Percentiles rank a stretch among this genome's conserved stretches.
phyloP scores from a whole-genome alignment of 2,888 invertebrate species.

The Frankliniella intonsa region DNA sequence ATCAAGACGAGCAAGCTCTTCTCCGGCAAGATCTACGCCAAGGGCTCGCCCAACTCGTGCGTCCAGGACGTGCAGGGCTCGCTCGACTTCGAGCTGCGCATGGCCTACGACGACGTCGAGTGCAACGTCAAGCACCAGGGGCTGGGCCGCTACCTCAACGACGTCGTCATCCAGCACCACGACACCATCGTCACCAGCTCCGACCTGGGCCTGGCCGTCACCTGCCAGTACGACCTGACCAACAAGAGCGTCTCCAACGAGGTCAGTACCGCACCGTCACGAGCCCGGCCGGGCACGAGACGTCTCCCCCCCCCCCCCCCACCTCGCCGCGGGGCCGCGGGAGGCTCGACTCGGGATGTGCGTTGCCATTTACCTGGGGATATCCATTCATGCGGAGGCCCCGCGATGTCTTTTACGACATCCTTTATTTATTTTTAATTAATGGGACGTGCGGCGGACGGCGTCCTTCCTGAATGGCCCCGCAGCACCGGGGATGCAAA shows the following conservation, averaged over 20 bases:
- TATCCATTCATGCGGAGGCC: too few relatives aligned
- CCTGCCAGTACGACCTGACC: conserved; percentile 89
- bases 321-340: too few relatives aligned
- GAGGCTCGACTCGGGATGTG: too few relatives aligned
- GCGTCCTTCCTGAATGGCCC: too few relatives aligned
- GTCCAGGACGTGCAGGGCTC: conserved; percentile 83
- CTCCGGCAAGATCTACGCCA: conserved; percentile 92
- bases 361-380: too few relatives aligned
- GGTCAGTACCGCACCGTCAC: conserved; percentile 48
- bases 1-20: conserved; percentile 89
- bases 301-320: too few relatives aligned
- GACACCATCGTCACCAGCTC: conserved; percentile 92
- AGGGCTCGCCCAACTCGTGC: conserved; percentile 89
- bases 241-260: conserved; percentile 92
- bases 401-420: too few relatives aligned
- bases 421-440: too few relatives aligned
- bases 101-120: conserved; percentile 88
- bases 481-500: too few relatives aligned
- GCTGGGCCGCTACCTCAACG: conserved; percentile 80
- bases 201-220: conserved; percentile 86
- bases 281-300: too few relatives aligned
- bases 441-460: too few relatives aligned
- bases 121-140: conserved; percentile 89
- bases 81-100: conserved; percentile 83
- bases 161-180: conserved; percentile 92